Base-by-base conservation (phyloP, 1,140 invertebrate genomes). In the Drepana arcuata region DNA sequence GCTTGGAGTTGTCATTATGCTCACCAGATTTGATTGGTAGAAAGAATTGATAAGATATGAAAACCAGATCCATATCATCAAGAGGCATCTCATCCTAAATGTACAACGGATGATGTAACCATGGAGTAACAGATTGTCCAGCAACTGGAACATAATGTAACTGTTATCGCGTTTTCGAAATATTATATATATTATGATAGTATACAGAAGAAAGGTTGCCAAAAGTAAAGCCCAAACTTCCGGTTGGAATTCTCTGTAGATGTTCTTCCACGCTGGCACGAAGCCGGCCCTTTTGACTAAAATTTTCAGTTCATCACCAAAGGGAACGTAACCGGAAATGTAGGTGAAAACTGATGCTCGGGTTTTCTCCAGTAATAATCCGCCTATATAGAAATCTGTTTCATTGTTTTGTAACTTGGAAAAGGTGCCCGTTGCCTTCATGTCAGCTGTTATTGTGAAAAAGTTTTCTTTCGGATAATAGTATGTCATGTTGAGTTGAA, bases 241-340 rank as follows among this genome's bases (percentile, higher is more conserved):
- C 5, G 11, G 2, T 7, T 48, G n/a, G 13, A 75, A 75, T 41
- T 59, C 71, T 7, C 60, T 30, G 37, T 58, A 62, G 5, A 60
- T 12, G 11, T 57, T 53, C 35, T 58, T 64, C 53, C 56, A 70
- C 2, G 9, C 3, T 1, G 48, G 26, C 0, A 68, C 40, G 1
- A 11, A 7, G 13, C 16, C 33, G 0, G 71, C 55, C 32, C 34
- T 54, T 25, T 49, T 47, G 1, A 72, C 71, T 5, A 65, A 24
- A 10, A 63, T 35, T 3, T 45, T 40, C 1, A 72, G 14, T 4
- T 66, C 48, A 16, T 75, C 71, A 7, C 33, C 39, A 12, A 39
- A 58, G 3, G 48, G 34, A n/a, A 58, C 15, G 21, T 63, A 50
- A 1, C 39, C 41, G 7, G 34, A 62, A 2, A 68, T 29, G 25